Evolutionary conservation across 2,888 invertebrate genomes (phyloP).

Genomic region (Tiliacea citrago): DNA sequence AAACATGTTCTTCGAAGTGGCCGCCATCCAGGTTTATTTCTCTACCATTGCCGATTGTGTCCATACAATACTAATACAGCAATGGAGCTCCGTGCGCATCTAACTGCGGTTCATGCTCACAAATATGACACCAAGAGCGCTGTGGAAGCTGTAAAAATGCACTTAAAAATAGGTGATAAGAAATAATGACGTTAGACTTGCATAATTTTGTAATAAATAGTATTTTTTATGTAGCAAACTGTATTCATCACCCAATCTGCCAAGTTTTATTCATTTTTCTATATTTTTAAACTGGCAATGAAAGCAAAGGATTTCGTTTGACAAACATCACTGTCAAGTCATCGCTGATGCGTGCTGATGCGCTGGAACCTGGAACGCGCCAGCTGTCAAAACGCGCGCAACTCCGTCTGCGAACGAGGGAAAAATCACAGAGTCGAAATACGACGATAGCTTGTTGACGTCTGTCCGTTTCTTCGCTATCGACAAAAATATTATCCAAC

Average conservation of each 20-base stretch:
- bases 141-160: constrained; percentile 80
- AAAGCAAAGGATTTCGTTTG: background rate
- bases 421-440: constrained; percentile 65
- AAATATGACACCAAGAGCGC: constrained; percentile 89
- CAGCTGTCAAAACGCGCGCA: constrained; percentile 57
- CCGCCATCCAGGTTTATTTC: constrained; percentile 94
- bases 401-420: constrained; percentile 61
- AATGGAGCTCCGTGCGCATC: constrained; percentile 92
- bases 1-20: constrained; percentile 96
- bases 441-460: constrained; percentile 51
- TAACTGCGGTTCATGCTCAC: constrained; percentile 90
- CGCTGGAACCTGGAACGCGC: too few species aligned
- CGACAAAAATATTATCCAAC: constrained; percentile 53
- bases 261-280: background rate
- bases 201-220: background rate
- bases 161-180: constrained; percentile 69
- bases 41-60: constrained; percentile 95
- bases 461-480: constrained; percentile 46
- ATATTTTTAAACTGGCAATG: constrained; percentile 2
- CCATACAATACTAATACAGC: constrained; percentile 91
- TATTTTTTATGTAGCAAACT: background rate
- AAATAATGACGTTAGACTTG: constrained; percentile 13
- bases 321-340: background rate
- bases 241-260: background rate
- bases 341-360: too few species aligned